Percentiles rank a stretch among this genome's conserved stretches.
Conservation (phyloP, 2,797 vertebrate genomes). For the Xenentodon cancila region DNA sequence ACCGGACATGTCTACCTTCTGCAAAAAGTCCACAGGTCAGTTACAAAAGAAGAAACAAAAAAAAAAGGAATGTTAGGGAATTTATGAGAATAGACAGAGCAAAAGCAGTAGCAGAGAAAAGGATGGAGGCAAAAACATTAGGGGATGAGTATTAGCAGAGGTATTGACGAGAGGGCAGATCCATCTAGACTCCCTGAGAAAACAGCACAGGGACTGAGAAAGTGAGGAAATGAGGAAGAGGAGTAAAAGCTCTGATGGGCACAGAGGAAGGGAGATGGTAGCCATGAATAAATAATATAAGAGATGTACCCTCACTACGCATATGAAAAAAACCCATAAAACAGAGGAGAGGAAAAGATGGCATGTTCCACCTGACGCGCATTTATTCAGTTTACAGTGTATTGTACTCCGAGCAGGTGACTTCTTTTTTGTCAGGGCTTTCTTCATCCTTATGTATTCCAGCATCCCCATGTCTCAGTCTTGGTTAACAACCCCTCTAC, state of each 20-base stretch:
- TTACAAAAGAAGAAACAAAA: neutral
- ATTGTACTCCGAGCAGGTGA: slow-evolving; percentile 22
- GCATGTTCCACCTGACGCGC: slow-evolving; percentile 34
- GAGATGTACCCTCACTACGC: slow-evolving; percentile 15
- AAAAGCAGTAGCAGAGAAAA: slow-evolving; percentile 26
- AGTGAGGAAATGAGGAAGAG: slow-evolving; percentile 13
- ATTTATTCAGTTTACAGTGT: slow-evolving; percentile 30
- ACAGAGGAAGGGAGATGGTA: slow-evolving; percentile 35
- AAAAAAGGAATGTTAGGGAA: neutral
- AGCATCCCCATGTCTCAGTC: slow-evolving; percentile 15
- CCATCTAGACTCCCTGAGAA: slow-evolving; percentile 19
- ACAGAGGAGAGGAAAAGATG: slow-evolving; percentile 14
- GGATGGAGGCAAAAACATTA: slow-evolving; percentile 21
- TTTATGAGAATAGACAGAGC: slow-evolving; percentile 1
- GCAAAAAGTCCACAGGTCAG: slow-evolving; percentile 17
- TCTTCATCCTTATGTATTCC: slow-evolving; percentile 9
- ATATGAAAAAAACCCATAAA: slow-evolving; percentile 14
- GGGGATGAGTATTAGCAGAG: slow-evolving; percentile 33
- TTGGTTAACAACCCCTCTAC: slow-evolving; percentile 11
- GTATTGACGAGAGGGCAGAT: slow-evolving; percentile 19
- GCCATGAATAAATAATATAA: slow-evolving; percentile 69
- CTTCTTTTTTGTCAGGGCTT: slow-evolving; percentile 9
- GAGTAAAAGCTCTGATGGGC: slow-evolving; percentile 47
- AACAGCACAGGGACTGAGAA: slow-evolving; percentile 11
- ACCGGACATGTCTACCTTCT: slow-evolving; percentile 15